Base-by-base conservation (phyloP, 2,113 vertebrate species). In the Leucopsar rothschildi region DNA sequence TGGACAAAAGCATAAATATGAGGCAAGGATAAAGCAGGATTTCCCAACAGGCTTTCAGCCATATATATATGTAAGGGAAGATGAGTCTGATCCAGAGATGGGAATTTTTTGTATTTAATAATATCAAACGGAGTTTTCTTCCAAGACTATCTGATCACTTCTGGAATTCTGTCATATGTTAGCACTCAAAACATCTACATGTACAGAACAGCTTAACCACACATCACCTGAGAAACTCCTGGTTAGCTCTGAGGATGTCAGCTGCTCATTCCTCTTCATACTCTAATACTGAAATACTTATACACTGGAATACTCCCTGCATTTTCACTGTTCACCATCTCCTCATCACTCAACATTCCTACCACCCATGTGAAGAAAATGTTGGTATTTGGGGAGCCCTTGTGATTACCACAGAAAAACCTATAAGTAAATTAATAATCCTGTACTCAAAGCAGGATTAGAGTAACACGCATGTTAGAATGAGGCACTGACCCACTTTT, bases 401-500 rank as follows among this genome's bases (percentile, higher is more conserved):
- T 78, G 73, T 42, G 82, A 96, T 83, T 78, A 78, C 60, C 79
- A 90, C 40, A 88, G 92, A 61, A 96, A 95, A 92, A 92, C 80
- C 93, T 83, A 0, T 92, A 93, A 95, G 92, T 39, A 95, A 96
- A 95, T 95, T 97, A 95, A 96, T 88, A 95, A 96, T 96, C 94
- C 93, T 29, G 49, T 75, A 88, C 49, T 92, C 85, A 95, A 66
- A 96, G 82, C 49, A 78, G 95, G 94, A 96, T 96, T 97, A 96
- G 82, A 93, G 82, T 65, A 94, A 72, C 86, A 57, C n/a, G 3
- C 82, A 95, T 59, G 79, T 77, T 94, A 93, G 95, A 96, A 94
- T 24, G 77, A 96, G 90, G 94, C 93, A 86, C 57, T 94, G 96
- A 96, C 95, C 95, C 96, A 97, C 96, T 96, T 96, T 89, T 95